Evolutionary conservation across 2,113 vertebrate species (phyloP).

Genomic region (Phocoena phocoena): DNA sequence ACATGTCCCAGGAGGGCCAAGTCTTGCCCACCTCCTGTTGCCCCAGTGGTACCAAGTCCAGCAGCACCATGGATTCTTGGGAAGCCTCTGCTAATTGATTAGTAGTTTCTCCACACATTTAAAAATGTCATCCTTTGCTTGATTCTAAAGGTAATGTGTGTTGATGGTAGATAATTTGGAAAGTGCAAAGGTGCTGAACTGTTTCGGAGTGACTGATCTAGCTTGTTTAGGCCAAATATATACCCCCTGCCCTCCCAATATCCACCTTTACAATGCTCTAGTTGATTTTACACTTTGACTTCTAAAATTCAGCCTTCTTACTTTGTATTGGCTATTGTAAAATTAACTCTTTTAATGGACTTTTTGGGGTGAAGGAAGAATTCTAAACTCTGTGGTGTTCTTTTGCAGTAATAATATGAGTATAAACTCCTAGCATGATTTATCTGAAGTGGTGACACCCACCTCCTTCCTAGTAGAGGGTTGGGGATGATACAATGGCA

Average conservation of each 20-base stretch:
- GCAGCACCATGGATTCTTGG: background rate
- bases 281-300: background rate
- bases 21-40: rapidly evolving
- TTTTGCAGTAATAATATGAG: background rate
- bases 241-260: rapidly evolving
- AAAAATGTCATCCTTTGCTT: background rate
- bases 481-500: background rate
- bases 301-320: background rate
- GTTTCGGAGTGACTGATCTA: background rate
- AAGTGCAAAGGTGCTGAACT: background rate
- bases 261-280: background rate
- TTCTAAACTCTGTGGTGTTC: background rate
- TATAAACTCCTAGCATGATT: background rate
- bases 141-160: background rate
- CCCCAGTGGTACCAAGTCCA: background rate
- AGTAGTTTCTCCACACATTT: background rate
- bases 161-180: background rate
- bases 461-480: background rate
- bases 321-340: background rate
- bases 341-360: background rate
- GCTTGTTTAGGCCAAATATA: background rate
- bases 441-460: background rate
- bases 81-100: background rate
- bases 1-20: background rate
- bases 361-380: background rate